These are phyloP conservation scores for Chlamydotis undulata DNA, from an alignment of 2,113 vertebrate genomes.

Conservation along the genomic window DNA sequence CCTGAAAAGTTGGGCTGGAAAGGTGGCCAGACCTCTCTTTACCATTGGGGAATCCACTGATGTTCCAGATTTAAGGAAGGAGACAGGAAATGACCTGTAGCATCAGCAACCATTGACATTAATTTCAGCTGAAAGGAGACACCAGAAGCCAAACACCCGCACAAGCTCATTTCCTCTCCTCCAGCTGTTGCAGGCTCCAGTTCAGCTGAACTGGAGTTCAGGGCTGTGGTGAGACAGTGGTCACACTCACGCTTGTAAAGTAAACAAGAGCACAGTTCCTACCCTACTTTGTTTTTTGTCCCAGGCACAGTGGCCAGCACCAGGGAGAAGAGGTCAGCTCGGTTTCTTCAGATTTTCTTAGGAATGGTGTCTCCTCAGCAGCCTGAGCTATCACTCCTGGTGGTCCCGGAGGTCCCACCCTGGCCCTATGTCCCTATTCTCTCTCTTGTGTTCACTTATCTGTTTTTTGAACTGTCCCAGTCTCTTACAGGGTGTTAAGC, in stretches of 20 bases:
- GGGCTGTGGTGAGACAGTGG: neutral
- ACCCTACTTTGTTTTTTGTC: neutral
- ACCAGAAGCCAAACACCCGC: rapidly evolving
- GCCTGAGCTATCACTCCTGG: neutral
- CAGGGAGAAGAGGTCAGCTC: neutral
- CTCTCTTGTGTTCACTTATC: neutral
- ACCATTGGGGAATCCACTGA: constrained; percentile 14
- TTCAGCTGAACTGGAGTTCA: neutral
- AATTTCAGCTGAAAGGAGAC: constrained; percentile 29
- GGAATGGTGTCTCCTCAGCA: neutral
- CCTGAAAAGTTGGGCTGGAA: neutral
- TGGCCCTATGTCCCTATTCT: neutral
- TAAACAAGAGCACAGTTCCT: neutral
- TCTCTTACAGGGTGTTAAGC: rapidly evolving
- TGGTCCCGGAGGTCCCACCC: neutral
- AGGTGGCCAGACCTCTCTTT: constrained; percentile 8
- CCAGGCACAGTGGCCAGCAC: rapidly evolving
- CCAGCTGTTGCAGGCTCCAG: neutral
- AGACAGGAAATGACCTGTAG: constrained; percentile 45
- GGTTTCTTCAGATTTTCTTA: neutral
- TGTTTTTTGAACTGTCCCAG: neutral
- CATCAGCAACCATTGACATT: constrained; percentile 9
- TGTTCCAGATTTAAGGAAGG: neutral
- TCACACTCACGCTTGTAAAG: neutral
- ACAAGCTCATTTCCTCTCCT: constrained; percentile 33